Evolutionary conservation across 2,113 vertebrate species (phyloP), one percentile per base, ranked within the genome.

Genomic region (Ahaetulla prasina): DNA sequence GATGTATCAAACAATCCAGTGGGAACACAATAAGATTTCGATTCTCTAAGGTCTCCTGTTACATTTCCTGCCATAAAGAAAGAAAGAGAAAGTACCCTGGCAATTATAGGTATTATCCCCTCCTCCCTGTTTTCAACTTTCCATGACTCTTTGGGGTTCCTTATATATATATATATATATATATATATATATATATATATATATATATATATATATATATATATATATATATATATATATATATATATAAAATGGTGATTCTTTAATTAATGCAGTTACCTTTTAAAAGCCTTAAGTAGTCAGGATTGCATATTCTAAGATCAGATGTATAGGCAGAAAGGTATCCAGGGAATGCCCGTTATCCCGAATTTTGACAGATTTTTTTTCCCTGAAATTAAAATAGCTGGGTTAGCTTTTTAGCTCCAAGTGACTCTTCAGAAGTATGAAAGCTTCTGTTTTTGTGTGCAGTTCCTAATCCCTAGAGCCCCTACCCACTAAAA

Each of bases 1-100:
- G 91, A 87, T 95, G 93, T 92, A 91, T 91, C 87, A 84, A 25
- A 2, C 85, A 94, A 93, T 88, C 47, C 74, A 88, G 35, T 88
- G 89, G 35, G 84, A 96, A 91, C 80, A 94, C 95, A 96, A n/a
- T n/a, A 84, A 85, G 91, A n/a, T 52, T 43, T 60, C 93, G 9
- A 8, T 91, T 52, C 35, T 35, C 53, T 9, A 45, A 27, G 87
- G 30, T 93, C 35, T 92, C 91, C 88, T 92, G 92, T 89, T 94
- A 94, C 87, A 93, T 94, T 35, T 74, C 63, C n/a, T 52, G 49
- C 23, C 90, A n/a, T 49, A 43, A 54, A 91, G 87, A 74, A 11
- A 87, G 27, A 52, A 23, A 23, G 50, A 87, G 80, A 89, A 39
- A 18, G 18, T 0, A 8, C 68, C 68, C 35, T 39, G 68, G 68